These are phyloP conservation scores for Bhutanitis thaidina DNA, from an alignment of 2,888 invertebrate species.

Conservation along the genomic window DNA sequence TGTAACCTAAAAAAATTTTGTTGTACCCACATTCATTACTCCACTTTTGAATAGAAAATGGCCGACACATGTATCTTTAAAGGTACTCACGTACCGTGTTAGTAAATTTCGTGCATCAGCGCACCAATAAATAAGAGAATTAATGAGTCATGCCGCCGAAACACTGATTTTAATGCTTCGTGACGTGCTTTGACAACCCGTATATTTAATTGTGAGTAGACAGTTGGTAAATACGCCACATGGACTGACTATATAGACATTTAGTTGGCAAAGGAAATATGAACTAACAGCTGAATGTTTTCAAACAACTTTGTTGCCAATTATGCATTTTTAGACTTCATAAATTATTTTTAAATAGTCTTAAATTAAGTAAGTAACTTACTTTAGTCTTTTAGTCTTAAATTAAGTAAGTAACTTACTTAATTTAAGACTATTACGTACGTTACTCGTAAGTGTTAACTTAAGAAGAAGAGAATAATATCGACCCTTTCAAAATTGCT, in stretches of 20 bases:
- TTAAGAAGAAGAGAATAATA: too few species aligned
- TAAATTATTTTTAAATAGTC: too few species aligned
- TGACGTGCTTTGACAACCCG: slow-evolving; percentile 56
- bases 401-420: too few species aligned
- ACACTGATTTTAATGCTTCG: slow-evolving; percentile 73
- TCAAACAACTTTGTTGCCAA: too few species aligned
- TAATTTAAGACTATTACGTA: too few species aligned
- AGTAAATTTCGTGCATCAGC: slow-evolving; percentile 50
- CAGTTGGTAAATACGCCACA: neutral
- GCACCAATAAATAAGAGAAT: slow-evolving; percentile 61
- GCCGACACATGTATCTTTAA: slow-evolving; percentile 2
- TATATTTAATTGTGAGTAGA: slow-evolving; percentile 43
- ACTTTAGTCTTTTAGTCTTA: too few species aligned
- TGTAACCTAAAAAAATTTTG: too few species aligned
- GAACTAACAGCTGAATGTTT: too few species aligned
- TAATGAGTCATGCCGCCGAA: slow-evolving; percentile 67
- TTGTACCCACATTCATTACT: slow-evolving; percentile 1
- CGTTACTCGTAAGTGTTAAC: too few species aligned
- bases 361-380: too few species aligned
- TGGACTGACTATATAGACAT: neutral
- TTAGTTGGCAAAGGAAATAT: neutral
- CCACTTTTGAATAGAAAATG: neutral
- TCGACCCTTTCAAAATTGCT: too few species aligned
- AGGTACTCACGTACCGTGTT: slow-evolving; percentile 27
- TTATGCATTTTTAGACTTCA: too few species aligned